These are phyloP conservation scores for Hymenochirus boettgeri DNA, from an alignment of 2,113 vertebrate species.

Conservation along the genomic window DNA sequence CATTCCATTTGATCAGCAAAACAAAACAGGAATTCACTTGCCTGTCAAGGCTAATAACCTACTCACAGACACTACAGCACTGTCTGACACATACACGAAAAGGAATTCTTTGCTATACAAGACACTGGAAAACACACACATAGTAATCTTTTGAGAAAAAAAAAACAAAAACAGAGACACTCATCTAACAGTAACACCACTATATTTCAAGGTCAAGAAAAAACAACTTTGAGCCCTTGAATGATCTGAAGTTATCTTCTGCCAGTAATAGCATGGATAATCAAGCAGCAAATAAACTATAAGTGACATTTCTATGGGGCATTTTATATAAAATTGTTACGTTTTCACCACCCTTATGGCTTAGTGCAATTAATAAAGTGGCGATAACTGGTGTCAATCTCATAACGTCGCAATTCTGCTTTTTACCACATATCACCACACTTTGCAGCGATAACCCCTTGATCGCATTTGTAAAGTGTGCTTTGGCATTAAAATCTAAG, in stretches of 20 bases:
- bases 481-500: too few relatives aligned
- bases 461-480: too few relatives aligned
- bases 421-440: too few relatives aligned
- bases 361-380: too few relatives aligned
- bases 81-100: not conserved
- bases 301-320: too few relatives aligned
- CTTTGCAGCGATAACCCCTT: too few relatives aligned
- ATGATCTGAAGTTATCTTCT: constrained; percentile 6
- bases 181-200: not conserved
- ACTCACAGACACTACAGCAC: not conserved
- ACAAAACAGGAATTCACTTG: constrained; percentile 3
- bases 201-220: constrained; percentile 17
- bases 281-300: constrained; percentile 5
- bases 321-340: too few relatives aligned
- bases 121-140: not conserved
- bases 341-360: too few relatives aligned
- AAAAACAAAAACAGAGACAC: not conserved
- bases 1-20: constrained; percentile 22
- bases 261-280: not conserved
- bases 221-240: not conserved
- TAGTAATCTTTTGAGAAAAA: not conserved
- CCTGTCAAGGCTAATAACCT: constrained; percentile 1
- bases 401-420: too few relatives aligned
- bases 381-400: too few relatives aligned
- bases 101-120: not conserved